Evolutionary conservation across 1,140 invertebrate genomes (phyloP), one percentile per base, ranked within the genome.

Genomic region (Xylocopa sonorina): DNA sequence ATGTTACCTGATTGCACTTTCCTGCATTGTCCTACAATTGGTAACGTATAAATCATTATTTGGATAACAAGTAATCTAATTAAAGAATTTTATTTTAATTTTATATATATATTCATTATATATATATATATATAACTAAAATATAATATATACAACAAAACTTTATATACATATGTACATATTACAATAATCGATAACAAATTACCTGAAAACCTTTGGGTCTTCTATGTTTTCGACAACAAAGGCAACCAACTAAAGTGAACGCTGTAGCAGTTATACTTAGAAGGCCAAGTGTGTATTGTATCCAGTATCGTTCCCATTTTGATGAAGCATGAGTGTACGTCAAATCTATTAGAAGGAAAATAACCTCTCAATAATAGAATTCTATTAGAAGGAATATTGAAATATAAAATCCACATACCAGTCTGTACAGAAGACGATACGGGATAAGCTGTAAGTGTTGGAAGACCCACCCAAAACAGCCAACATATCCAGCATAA

Each of bases 181-280:
- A 7, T 55, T 50, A 71, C 0, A 63, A n/a, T 38, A 34, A 46
- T 43, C 38, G 18, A 53, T 16, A 34, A 29, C 57, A 57, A 43
- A 58, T 78, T 88, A 92, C 92, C 90, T 92, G 86, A 82, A 93
- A 93, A 80, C 92, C 92, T 85, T 91, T 92, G 0, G 90, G 88
- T 81, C 87, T 81, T 58, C 89, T 87, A 76, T 90, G 90, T 81
- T 89, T 89, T 48, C 88, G 88, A 76, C 92, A 93, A 82, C 91
- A 93, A 46, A 92, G 84, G 69, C 92, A 93, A 66, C 91, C 91
- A 24, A 90, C 85, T 7, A 93, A 82, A 75, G 91, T 90, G 74
- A 92, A 89, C 41, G 89, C 89, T 43, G 91, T 88, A 18, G 87
- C 86, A 6, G 89, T 88, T 14, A 92, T 83, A 6, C 88, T 86